These are phyloP conservation scores for Hippopotamyrus pictus DNA, from an alignment of 2,797 vertebrate species.

Conservation along the genomic window DNA sequence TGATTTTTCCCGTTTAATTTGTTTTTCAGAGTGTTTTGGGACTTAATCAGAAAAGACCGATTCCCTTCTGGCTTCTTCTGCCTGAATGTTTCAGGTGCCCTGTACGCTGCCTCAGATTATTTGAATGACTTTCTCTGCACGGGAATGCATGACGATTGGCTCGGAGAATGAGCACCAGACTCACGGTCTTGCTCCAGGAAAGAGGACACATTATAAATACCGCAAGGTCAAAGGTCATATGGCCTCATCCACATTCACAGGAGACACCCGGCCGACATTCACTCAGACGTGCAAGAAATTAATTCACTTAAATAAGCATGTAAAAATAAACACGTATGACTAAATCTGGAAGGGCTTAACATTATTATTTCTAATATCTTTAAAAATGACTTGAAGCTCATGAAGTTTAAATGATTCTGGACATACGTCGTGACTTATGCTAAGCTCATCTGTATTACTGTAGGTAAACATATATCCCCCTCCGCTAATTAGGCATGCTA, in stretches of 20 bases:
- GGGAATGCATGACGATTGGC: background rate
- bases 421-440: background rate
- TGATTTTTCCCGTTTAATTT: background rate
- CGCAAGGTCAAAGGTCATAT: background rate
- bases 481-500: constrained; percentile 31
- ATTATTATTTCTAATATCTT: background rate
- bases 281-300: background rate
- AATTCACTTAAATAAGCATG: background rate
- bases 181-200: background rate
- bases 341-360: background rate
- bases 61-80: constrained; percentile 42
- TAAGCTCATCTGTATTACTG: constrained; percentile 26
- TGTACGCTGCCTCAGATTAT: background rate
- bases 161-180: background rate
- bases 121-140: background rate
- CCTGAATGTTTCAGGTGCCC: background rate
- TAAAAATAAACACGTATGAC: constrained; percentile 6
- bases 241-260: background rate
- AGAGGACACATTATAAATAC: background rate
- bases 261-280: background rate
- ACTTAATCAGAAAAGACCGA: constrained; percentile 52
- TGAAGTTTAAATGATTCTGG: constrained; percentile 1
- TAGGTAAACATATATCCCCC: constrained; percentile 32
- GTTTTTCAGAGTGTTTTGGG: background rate
- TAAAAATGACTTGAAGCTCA: background rate